Evolutionary conservation across 1,140 invertebrate genomes (phyloP), one percentile per base, ranked within the genome.

Genomic region (Eumeta japonica): DNA sequence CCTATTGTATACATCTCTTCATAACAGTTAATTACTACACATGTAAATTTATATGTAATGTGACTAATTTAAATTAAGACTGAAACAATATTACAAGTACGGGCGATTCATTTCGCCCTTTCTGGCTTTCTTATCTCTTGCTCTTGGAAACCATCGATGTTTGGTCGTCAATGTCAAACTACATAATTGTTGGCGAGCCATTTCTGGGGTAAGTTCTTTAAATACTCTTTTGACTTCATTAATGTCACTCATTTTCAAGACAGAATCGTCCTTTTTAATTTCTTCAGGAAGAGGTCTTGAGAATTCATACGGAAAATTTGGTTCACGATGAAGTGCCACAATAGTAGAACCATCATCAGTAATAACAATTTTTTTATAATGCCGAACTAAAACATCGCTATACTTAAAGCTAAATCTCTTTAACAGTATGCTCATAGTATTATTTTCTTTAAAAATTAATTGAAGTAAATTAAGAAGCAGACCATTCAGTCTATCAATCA

Each of bases 251-350:
- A 86, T 78, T 61, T 82, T 85, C n/a, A 90, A 65, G 9, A 86
- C 62, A 10, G 80, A 77, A 24, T 72, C 53, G 46, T 67, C 51
- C 35, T 66, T 35, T 33, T 56, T 16, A 27, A 49, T 35, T 30
- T 64, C 50, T 39, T 74, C 54, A 10, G 88, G 87, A 24, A 94
- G 50, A 1, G 90, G 87, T 57, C 79, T 82, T 5, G 90, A 86
- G 52, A 66, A 83, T 68, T 94, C 88, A 56, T 95, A 97, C 0
- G 92, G 92, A 75, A 90, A 88, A 28, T 80, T 63, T 56, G 78
- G 58, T 48, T 90, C 84, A 20, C 88, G 89, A 75, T 97, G 93
- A 85, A 92, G 92, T 44, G 88, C 91, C 27, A 93, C 82, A 42
- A 90, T 81, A 34, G 85, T 90, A 28, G 80, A 81, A n/a, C 84